Conservation (phyloP, 2,113 vertebrate species). For the Xiphophorus couchianus region DNA sequence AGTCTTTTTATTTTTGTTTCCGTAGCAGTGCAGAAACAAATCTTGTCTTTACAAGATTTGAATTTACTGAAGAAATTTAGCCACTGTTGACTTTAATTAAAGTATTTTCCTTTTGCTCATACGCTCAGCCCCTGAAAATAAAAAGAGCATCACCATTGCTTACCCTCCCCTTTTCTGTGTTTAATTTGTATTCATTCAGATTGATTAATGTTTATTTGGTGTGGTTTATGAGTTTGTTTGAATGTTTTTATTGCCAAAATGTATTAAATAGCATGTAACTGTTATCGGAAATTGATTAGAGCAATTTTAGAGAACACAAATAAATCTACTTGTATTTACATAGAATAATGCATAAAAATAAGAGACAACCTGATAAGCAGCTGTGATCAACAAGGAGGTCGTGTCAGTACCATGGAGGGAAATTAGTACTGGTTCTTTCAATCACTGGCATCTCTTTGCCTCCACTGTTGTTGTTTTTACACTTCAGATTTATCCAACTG, state of each 20-base stretch:
- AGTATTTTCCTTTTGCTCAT: neutral
- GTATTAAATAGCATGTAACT: neutral
- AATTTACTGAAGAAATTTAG: neutral
- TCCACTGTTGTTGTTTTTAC: conserved; percentile 17
- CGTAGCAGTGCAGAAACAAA: too few species aligned
- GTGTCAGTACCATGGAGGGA: conserved; percentile 66
- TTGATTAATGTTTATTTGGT: neutral
- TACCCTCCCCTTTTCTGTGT: neutral
- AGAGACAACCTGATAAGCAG: neutral
- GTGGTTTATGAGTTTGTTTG: neutral
- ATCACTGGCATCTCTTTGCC: conserved; percentile 6
- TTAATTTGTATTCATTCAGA: neutral
- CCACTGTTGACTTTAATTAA: too few species aligned
- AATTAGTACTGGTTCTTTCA: conserved; percentile 12
- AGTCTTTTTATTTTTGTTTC: neutral
- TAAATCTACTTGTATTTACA: neutral
- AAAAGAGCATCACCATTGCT: neutral
- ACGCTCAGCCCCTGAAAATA: neutral
- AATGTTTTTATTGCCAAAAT: neutral
- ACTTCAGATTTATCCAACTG: conserved; percentile 25
- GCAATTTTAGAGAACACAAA: neutral
- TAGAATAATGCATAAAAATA: neutral
- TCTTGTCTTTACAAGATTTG: neutral
- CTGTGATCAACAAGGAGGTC: conserved; percentile 1
- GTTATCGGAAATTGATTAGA: neutral